Conservation (phyloP, 37 sponge, comb jelly and placozoan species). For the Dysidea cf. avara region DNA sequence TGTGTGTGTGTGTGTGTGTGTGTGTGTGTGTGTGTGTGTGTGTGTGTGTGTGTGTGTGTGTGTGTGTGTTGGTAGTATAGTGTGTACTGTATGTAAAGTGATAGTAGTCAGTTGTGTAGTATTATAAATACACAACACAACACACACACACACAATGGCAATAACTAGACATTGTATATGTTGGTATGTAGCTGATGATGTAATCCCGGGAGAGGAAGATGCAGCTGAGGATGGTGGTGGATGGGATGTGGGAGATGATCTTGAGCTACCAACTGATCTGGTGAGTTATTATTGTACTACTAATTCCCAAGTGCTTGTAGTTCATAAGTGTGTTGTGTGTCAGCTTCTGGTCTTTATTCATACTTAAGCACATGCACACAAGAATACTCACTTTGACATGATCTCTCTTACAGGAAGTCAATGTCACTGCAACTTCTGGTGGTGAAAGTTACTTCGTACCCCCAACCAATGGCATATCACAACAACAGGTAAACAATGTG, state of each 20-base stretch:
- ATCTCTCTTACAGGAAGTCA: conserved; percentile 5
- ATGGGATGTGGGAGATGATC: conserved; percentile 90
- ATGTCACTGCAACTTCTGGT: conserved; percentile 27
- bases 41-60: not conserved
- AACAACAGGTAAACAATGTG: conserved; percentile 69
- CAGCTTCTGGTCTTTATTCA: no score
- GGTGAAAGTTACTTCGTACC: conserved; percentile 87
- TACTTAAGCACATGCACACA: not conserved
- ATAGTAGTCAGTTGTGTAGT: not conserved
- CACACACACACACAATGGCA: conserved; percentile 5
- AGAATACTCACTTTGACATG: not conserved
- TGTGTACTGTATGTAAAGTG: not conserved
- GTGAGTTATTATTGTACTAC: conserved; percentile 22
- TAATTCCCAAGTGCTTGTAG: not conserved
- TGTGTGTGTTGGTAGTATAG: not conserved
- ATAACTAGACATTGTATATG: not conserved
- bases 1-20: no score
- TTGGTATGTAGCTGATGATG: conserved; percentile 24
- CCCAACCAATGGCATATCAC: conserved; percentile 83
- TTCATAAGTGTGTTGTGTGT: not conserved
- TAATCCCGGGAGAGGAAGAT: conserved; percentile 28
- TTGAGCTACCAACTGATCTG: conserved; percentile 95
- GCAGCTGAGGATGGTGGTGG: conserved; percentile 75
- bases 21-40: no score
- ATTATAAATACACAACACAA: not conserved